These are phyloP conservation scores for Piezodorus guildinii DNA, from an alignment of 1,140 invertebrate genomes.

Conservation along the genomic window DNA sequence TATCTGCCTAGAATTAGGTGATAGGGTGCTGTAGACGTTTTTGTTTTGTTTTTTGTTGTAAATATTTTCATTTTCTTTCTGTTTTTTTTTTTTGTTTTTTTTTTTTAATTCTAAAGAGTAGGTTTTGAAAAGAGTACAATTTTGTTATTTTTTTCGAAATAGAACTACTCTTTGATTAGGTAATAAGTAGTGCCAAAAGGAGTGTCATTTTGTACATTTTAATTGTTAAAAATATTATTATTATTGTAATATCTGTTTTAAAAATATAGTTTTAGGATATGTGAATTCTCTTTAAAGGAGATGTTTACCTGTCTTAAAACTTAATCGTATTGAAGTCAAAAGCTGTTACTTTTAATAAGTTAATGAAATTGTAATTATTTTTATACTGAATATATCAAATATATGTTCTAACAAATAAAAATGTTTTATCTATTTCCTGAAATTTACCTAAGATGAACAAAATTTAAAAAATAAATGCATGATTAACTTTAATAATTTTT, in stretches of 20 bases:
- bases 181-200: slow-evolving; percentile 21
- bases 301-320: slow-evolving; percentile 12
- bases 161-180: slow-evolving; percentile 4
- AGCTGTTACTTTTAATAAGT: slow-evolving; percentile 16
- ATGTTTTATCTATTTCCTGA: neutral
- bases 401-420: slow-evolving; percentile 13
- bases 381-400: slow-evolving; percentile 14
- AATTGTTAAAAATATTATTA: neutral
- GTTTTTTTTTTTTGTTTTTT: neutral
- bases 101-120: too few relatives aligned
- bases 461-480: too few relatives aligned
- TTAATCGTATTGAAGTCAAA: neutral
- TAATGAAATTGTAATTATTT: slow-evolving; percentile 20
- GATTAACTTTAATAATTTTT: too few relatives aligned
- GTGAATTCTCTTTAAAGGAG: neutral
- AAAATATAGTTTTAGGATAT: neutral
- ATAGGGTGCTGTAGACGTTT: slow-evolving; percentile 5
- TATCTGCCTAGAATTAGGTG: slow-evolving; percentile 8
- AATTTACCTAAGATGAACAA: neutral
- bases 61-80: neutral
- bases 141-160: slow-evolving; percentile 17
- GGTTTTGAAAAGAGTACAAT: slow-evolving; percentile 16
- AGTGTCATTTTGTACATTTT: slow-evolving; percentile 18
- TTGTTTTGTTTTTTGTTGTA: too few relatives aligned
- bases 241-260: slow-evolving; percentile 8